Conservation (phyloP, 2,888 invertebrate species). For the Oeneis ivallda region DNA sequence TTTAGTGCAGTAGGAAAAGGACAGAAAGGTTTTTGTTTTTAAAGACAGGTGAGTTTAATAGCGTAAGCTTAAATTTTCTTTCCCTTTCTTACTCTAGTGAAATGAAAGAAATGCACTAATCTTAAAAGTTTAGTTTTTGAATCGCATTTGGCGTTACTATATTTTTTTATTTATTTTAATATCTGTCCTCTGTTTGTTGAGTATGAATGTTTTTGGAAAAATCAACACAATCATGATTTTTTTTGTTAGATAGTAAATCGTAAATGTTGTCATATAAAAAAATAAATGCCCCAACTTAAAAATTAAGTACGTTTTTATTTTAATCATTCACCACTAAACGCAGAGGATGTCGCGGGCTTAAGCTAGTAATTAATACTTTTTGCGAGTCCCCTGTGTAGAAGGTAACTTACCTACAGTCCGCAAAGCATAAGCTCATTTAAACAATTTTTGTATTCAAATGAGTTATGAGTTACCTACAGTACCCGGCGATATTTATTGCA, state of each 20-base stretch:
- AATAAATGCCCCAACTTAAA: slow-evolving; percentile 18
- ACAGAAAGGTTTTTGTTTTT: neutral
- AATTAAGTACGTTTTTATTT: neutral
- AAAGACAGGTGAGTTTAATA: neutral
- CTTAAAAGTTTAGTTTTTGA: neutral
- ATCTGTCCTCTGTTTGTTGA: neutral
- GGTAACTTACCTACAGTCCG: too few species aligned
- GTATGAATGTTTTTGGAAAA: slow-evolving; percentile 12
- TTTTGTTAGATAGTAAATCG: neutral
- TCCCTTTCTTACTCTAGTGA: neutral
- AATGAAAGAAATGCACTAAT: neutral
- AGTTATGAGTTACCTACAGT: too few species aligned
- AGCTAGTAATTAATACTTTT: too few species aligned
- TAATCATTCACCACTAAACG: too few species aligned
- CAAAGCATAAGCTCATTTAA: too few species aligned
- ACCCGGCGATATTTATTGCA: too few species aligned
- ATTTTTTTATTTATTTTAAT: slow-evolving; percentile 9
- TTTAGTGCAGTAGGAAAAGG: neutral
- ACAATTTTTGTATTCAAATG: too few species aligned
- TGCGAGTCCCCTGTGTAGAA: too few species aligned
- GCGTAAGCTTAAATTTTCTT: neutral
- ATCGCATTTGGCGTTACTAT: neutral
- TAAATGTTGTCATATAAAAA: slow-evolving; percentile 8
- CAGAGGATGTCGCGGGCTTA: too few species aligned
- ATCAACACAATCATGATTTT: neutral